A percentile compares a stretch with the other conserved stretches of the same genome.
These are phyloP conservation scores for Brachyrhaphis roseni DNA, from an alignment of 2,797 vertebrate species.

Conservation along the genomic window DNA sequence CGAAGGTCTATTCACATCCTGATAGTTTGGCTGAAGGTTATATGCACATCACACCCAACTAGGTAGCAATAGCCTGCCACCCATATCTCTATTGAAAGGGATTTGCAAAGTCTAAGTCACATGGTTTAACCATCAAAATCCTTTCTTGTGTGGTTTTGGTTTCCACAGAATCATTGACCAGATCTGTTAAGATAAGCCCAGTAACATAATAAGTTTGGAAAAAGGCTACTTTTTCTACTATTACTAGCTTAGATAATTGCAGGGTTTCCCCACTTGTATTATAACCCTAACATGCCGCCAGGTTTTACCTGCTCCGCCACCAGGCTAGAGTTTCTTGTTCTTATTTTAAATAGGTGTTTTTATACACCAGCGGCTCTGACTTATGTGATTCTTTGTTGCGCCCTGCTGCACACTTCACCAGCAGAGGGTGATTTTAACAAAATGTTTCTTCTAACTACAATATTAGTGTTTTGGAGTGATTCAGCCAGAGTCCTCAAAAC, in stretches of 20 bases:
- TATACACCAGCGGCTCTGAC: too few relatives aligned
- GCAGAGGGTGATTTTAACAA: too few relatives aligned
- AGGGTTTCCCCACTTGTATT: too few relatives aligned
- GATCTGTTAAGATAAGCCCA: background rate
- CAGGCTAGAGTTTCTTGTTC: too few relatives aligned
- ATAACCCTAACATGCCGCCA: too few relatives aligned
- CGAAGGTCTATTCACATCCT: constrained; percentile 75
- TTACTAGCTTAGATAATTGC: background rate
- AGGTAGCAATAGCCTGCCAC: constrained; percentile 18
- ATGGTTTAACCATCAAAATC: constrained; percentile 21
- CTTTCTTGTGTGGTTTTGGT: constrained; percentile 2
- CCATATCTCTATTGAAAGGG: constrained; percentile 11
- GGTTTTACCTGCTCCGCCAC: too few relatives aligned
- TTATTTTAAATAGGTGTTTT: too few relatives aligned
- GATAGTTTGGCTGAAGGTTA: constrained; percentile 76
- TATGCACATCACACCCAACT: constrained; percentile 36
- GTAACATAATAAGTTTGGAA: background rate
- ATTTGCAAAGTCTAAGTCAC: background rate
- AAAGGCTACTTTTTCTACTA: background rate
- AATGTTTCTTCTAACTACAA: background rate
- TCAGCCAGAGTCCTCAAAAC: background rate
- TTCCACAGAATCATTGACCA: background rate
- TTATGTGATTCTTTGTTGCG: background rate
- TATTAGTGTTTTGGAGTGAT: background rate
- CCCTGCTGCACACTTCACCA: too few relatives aligned